Conservation (phyloP, 35 echinoderm and acorn worm species). For the Lytechinus variegatus region DNA sequence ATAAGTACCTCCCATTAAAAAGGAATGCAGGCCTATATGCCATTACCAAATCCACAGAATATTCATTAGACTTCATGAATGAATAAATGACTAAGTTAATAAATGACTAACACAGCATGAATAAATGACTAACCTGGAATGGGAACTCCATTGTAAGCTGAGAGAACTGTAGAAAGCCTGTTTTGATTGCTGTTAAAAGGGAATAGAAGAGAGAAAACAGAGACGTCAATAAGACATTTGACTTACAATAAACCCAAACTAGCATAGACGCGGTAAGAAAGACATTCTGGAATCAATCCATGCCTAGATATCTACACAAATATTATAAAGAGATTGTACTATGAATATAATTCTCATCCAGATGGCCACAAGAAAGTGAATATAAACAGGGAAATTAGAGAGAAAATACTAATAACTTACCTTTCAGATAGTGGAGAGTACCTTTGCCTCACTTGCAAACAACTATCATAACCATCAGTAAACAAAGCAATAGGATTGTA, state of each 20-base stretch:
- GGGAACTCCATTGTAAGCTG: constrained; percentile 82
- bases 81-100: not conserved
- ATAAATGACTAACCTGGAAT: constrained; percentile 68
- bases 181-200: constrained; percentile 77
- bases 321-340: not conserved
- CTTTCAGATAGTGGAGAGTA: not conserved
- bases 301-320: no score
- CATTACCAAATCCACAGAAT: no score
- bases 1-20: no score
- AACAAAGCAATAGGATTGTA: not conserved
- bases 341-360: not conserved
- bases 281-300: not conserved
- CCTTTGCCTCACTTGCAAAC: not conserved
- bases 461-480: not conserved
- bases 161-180: constrained; percentile 84
- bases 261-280: not conserved
- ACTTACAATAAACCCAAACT: not conserved
- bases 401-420: not conserved
- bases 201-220: not conserved
- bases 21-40: no score
- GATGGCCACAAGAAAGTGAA: not conserved
- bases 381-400: not conserved
- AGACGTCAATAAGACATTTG: not conserved
- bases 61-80: not conserved
- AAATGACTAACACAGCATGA: no score